Conservation (phyloP, 2,113 vertebrate genomes). For the Colinus virginianus region DNA sequence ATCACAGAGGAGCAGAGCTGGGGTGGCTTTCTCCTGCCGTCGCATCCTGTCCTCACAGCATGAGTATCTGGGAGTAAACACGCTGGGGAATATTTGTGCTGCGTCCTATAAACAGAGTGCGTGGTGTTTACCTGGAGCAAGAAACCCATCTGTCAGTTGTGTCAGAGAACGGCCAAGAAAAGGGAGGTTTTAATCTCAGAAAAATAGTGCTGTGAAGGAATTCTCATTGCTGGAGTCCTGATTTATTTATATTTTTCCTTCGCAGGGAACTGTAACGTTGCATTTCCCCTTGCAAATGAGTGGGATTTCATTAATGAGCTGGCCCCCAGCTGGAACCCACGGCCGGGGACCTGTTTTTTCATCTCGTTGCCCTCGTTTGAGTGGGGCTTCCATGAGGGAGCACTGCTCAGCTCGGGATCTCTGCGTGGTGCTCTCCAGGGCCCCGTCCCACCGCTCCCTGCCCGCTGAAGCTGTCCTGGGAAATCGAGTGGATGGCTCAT, state of each 20-base stretch:
- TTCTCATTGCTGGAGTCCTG: neutral
- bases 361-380: neutral
- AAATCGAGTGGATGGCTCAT: conserved; percentile 13
- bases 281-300: neutral
- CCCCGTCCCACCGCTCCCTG: neutral
- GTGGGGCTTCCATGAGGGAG: neutral
- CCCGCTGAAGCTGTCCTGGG: neutral
- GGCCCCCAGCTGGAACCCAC: neutral
- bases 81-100: neutral
- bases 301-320: neutral
- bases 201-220: neutral
- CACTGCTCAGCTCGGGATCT: neutral
- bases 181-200: neutral
- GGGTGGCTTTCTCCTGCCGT: neutral
- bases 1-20: neutral
- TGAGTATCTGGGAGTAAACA: conserved; percentile 37
- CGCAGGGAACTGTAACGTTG: neutral
- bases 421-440: neutral
- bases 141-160: neutral
- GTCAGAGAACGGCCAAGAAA: neutral
- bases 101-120: conserved; percentile 4
- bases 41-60: neutral
- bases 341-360: neutral
- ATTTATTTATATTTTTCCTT: neutral
- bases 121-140: conserved; percentile 54